Evolutionary conservation across 2,797 vertebrate species (phyloP).

Genomic region (Selene dorsalis): DNA sequence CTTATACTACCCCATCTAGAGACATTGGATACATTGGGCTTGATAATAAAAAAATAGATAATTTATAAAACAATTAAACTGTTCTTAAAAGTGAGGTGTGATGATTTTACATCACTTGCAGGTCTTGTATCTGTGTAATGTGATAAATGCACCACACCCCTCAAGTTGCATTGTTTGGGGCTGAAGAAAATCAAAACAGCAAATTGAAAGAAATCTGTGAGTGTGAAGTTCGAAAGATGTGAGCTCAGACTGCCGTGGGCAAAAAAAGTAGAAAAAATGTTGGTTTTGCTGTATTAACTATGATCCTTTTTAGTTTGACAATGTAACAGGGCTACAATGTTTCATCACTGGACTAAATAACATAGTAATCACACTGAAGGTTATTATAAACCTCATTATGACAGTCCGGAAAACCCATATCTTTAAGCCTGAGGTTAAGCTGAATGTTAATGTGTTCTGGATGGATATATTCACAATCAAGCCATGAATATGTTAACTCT

Average conservation of each 20-base stretch:
- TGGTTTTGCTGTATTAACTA: background rate
- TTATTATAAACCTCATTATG: background rate
- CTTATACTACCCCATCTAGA: background rate
- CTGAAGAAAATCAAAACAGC: background rate
- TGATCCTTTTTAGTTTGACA: no score
- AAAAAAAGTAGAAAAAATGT: background rate
- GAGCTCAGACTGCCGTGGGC: background rate
- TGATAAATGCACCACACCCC: background rate
- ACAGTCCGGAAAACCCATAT: background rate
- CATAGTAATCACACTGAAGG: background rate
- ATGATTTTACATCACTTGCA: background rate
- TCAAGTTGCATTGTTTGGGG: background rate
- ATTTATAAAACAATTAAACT: background rate
- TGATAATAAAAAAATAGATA: background rate
- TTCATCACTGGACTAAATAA: background rate
- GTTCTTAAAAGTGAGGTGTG: no score
- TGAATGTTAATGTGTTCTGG: background rate
- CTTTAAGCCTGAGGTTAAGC: background rate
- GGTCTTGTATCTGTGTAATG: background rate
- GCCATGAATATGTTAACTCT: background rate
- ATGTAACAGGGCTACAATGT: background rate
- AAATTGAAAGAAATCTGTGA: background rate
- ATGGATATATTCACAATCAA: background rate
- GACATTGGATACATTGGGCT: background rate
- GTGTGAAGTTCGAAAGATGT: background rate